These are phyloP conservation scores for Emydoidea blandingii DNA, from an alignment of 2,797 vertebrate genomes.

Conservation along the genomic window DNA sequence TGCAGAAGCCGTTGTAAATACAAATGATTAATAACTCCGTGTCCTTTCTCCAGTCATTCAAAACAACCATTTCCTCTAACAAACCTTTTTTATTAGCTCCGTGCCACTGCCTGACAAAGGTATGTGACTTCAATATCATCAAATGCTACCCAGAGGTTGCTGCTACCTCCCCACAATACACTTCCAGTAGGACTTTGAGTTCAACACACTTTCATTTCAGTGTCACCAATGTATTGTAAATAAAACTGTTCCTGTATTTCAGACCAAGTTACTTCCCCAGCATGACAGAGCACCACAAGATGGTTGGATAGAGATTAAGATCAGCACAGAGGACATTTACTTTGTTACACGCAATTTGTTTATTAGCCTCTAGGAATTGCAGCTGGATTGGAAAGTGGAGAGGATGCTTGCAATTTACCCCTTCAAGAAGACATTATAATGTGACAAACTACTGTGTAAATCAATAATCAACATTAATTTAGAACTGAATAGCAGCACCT, in stretches of 20 bases:
- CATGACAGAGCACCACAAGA: neutral
- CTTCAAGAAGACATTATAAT: neutral
- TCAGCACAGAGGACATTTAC: neutral
- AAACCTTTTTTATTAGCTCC: neutral
- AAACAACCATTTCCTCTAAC: neutral
- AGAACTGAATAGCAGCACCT: neutral
- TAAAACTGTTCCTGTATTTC: neutral
- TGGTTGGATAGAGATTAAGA: neutral
- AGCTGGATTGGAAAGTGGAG: neutral
- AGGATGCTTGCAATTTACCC: neutral
- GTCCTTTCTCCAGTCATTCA: neutral
- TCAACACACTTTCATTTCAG: neutral
- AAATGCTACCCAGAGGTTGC: neutral
- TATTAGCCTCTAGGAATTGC: neutral
- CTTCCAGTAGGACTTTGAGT: neutral
- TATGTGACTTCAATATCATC: neutral
- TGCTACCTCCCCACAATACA: neutral
- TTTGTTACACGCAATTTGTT: neutral
- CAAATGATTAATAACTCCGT: neutral
- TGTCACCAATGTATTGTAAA: neutral
- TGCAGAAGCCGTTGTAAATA: neutral
- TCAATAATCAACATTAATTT: neutral
- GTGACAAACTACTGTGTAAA: neutral
- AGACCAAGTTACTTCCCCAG: too few relatives aligned
- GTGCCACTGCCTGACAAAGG: neutral